These are phyloP conservation scores for Phylloscopus trochilus DNA, from an alignment of 2,113 vertebrate genomes.

Conservation along the genomic window DNA sequence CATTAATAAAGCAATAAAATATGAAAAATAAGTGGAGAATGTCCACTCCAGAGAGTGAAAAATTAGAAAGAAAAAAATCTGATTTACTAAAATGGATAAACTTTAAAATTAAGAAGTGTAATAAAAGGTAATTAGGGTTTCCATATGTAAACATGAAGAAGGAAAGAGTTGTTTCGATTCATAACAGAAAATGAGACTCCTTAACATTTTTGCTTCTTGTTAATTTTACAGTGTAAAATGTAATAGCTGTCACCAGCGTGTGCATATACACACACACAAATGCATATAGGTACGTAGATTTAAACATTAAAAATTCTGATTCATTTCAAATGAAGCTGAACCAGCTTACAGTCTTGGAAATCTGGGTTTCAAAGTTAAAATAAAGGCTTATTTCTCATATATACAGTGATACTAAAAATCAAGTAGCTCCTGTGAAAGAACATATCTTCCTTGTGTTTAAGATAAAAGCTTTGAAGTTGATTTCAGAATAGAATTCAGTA, in stretches of 20 bases:
- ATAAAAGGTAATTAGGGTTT: neutral
- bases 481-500: neutral
- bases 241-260: neutral
- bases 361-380: neutral
- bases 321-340: neutral
- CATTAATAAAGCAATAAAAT: neutral
- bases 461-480: neutral
- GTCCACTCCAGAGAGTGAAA: neutral
- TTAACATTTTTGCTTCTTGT: neutral
- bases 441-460: neutral
- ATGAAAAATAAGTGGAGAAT: neutral
- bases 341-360: neutral
- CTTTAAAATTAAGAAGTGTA: neutral
- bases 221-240: neutral
- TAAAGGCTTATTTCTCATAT: neutral
- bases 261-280: neutral
- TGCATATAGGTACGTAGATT: neutral
- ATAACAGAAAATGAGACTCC: neutral
- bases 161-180: neutral
- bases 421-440: neutral
- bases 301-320: neutral
- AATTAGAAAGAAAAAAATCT: neutral
- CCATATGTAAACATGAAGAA: neutral
- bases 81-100: neutral
- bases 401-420: neutral